A percentile compares a stretch with the other conserved stretches of the same genome.
Conservation (phyloP, 2,888 invertebrate genomes). For the Augochlorella aurata region DNA sequence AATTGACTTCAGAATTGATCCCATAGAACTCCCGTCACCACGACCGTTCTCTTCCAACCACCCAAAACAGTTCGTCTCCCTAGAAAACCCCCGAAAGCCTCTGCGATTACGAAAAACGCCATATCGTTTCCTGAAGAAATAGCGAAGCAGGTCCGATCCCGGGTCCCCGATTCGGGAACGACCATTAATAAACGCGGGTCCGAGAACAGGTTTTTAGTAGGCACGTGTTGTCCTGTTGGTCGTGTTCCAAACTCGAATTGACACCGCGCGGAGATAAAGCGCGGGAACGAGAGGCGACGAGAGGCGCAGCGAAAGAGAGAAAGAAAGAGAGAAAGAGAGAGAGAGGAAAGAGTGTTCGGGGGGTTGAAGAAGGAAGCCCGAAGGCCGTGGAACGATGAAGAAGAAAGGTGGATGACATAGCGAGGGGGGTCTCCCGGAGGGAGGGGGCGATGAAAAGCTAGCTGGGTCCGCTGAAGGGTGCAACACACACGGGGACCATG, state of each 20-base stretch:
- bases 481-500: constrained; percentile 7
- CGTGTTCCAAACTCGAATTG: constrained; percentile 81
- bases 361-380: not conserved
- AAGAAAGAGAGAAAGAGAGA: constrained; percentile 2
- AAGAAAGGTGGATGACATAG: constrained; percentile 25
- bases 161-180: not conserved
- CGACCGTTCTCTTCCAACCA: too few species aligned
- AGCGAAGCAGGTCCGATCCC: too few species aligned
- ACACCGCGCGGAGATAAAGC: constrained; percentile 79
- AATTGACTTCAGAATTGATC: too few species aligned
- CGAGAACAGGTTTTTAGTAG: constrained; percentile 81
- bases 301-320: constrained; percentile 2
- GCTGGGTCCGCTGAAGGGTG: constrained; percentile 51
- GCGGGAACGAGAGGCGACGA: constrained; percentile 54
- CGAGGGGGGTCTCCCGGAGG: constrained; percentile 1
- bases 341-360: not conserved
- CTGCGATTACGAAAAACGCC: too few species aligned
- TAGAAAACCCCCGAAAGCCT: too few species aligned
- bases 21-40: too few species aligned
- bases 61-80: too few species aligned
- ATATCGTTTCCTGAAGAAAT: too few species aligned
- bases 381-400: constrained; percentile 20
- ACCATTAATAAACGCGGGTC: constrained; percentile 73
- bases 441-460: constrained; percentile 63
- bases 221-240: constrained; percentile 79